These are phyloP conservation scores for Pollenia angustigena DNA, from an alignment of 2,888 invertebrate genomes.

Conservation along the genomic window DNA sequence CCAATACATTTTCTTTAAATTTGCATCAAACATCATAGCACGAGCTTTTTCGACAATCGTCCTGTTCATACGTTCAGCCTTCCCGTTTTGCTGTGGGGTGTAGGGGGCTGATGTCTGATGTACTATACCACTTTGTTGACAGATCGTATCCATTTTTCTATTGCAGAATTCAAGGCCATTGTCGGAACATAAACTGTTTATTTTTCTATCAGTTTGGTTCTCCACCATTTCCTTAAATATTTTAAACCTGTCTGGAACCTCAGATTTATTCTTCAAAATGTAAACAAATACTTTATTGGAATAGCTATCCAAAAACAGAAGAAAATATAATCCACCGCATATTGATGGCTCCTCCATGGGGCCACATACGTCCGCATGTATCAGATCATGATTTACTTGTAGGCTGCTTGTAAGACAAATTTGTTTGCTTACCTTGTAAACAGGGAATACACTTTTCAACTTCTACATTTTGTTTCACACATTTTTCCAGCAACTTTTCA, in stretches of 20 bases:
- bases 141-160: neutral
- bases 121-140: slow-evolving; percentile 2
- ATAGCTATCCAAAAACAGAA: slow-evolving; percentile 33
- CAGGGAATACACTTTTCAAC: slow-evolving; percentile 11
- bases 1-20: neutral
- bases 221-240: neutral
- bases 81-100: slow-evolving; percentile 21
- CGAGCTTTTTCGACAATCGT: slow-evolving; percentile 36
- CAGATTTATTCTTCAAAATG: slow-evolving; percentile 31
- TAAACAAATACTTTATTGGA: slow-evolving; percentile 42
- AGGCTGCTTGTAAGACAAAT: slow-evolving; percentile 3
- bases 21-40: slow-evolving; percentile 16
- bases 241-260: slow-evolving; percentile 11
- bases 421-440: slow-evolving; percentile 24
- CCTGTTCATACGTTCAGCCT: neutral
- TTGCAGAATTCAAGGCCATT: slow-evolving; percentile 42
- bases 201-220: neutral
- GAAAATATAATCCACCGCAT: slow-evolving; percentile 28
- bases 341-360: slow-evolving; percentile 28
- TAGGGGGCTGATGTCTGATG: slow-evolving; percentile 32
- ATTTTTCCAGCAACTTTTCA: neutral
- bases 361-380: slow-evolving; percentile 41
- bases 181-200: slow-evolving; percentile 24
- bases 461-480: neutral
- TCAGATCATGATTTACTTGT: slow-evolving; percentile 5